These are phyloP conservation scores for Styela clava DNA, from an alignment of 23 tunicate genomes.

Conservation along the genomic window DNA sequence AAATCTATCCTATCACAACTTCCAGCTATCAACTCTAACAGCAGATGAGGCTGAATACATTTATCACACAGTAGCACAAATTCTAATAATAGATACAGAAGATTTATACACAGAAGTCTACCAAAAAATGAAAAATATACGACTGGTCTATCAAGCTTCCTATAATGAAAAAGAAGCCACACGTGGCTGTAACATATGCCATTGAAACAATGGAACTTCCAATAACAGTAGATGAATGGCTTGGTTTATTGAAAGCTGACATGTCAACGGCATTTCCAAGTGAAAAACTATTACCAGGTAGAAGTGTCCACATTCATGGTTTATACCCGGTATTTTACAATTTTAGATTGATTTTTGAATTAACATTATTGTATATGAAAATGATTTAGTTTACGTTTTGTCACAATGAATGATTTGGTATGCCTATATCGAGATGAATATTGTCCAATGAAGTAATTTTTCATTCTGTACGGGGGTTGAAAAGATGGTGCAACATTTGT, in stretches of 20 bases:
- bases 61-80: not conserved
- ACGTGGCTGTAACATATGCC: constrained; percentile 39
- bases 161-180: constrained; percentile 70
- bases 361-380: too few relatives aligned
- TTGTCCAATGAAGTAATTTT: too few relatives aligned
- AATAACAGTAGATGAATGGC: constrained; percentile 46
- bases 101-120: constrained; percentile 72
- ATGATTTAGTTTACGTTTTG: too few relatives aligned
- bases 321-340: too few relatives aligned
- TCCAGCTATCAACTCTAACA: too few relatives aligned
- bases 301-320: too few relatives aligned
- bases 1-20: too few relatives aligned
- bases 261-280: constrained; percentile 37
- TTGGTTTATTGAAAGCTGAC: constrained; percentile 6
- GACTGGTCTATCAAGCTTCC: constrained; percentile 62
- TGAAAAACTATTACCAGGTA: constrained; percentile 50
- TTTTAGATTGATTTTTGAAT: too few relatives aligned
- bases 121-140: constrained; percentile 61
- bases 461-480: constrained; percentile 35
- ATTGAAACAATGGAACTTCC: constrained; percentile 56
- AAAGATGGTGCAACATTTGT: constrained; percentile 57
- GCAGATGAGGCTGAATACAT: too few relatives aligned
- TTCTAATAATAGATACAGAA: constrained; percentile 52
- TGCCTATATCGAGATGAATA: too few relatives aligned
- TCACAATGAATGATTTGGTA: too few relatives aligned